Conservation (phyloP, 2,888 invertebrate genomes). For the Furcula furcula region DNA sequence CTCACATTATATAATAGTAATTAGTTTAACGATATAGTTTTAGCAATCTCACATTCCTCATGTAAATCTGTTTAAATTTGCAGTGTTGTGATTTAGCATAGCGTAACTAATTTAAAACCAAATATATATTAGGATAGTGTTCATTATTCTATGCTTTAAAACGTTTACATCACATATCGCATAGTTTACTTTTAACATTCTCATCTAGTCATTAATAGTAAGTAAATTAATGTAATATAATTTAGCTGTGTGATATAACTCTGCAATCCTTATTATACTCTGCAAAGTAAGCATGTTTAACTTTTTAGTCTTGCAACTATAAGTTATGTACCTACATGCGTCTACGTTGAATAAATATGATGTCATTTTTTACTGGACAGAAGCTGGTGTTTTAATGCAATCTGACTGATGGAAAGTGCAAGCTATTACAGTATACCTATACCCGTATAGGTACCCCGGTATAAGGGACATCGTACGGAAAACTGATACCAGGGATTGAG, state of each 20-base stretch:
- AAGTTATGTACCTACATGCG: too few species aligned
- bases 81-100: conserved; percentile 61
- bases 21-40: background rate
- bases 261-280: conserved; percentile 1
- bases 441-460: too few species aligned
- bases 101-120: conserved; percentile 25
- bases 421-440: too few species aligned
- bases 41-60: conserved; percentile 22
- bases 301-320: too few species aligned
- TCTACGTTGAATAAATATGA: too few species aligned
- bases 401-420: too few species aligned
- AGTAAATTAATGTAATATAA: conserved; percentile 7
- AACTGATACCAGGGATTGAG: too few species aligned
- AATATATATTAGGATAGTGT: conserved; percentile 30
- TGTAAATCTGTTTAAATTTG: conserved; percentile 37
- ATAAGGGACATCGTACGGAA: too few species aligned
- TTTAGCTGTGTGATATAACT: conserved; percentile 9
- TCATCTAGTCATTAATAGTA: conserved; percentile 37
- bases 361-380: too few species aligned
- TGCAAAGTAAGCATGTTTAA: background rate
- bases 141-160: conserved; percentile 47
- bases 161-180: conserved; percentile 55
- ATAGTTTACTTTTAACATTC: conserved; percentile 27
- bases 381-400: too few species aligned
- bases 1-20: too few species aligned